Conservation (phyloP, 2,113 vertebrate species). For the Excalfactoria chinensis region DNA sequence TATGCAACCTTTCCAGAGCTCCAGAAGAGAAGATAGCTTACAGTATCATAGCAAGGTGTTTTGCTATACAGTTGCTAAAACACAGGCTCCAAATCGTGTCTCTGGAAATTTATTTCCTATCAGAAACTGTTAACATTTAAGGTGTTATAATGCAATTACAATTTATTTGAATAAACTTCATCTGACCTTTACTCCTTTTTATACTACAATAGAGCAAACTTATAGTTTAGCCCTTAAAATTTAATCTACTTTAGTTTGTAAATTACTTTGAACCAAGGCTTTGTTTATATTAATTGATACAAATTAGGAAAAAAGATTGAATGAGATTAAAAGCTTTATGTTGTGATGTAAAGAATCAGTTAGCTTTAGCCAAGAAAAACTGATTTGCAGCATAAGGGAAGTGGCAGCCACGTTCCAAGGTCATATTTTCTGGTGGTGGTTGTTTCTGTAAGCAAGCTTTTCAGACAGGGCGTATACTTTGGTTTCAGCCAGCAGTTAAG, state of each 20-base stretch:
- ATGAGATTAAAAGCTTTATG: not conserved
- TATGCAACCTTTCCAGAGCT: not conserved
- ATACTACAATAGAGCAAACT: not conserved
- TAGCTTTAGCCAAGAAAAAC: not conserved
- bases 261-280: constrained; percentile 31
- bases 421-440: not conserved
- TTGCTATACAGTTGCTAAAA: not conserved
- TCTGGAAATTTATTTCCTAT: not conserved
- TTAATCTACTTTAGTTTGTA: constrained; percentile 38
- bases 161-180: not conserved
- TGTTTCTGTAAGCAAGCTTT: not conserved
- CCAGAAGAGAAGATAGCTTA: not conserved
- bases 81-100: not conserved
- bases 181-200: not conserved
- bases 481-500: not conserved
- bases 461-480: accelerated
- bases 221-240: not conserved
- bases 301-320: not conserved
- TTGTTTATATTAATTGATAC: constrained; percentile 10
- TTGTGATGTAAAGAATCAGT: not conserved
- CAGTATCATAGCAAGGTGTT: not conserved
- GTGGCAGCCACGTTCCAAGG: not conserved
- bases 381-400: not conserved
- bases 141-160: not conserved
- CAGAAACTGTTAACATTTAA: not conserved